Conservation (phyloP, 2,113 vertebrate genomes). For the Paramormyrops kingsleyae region DNA sequence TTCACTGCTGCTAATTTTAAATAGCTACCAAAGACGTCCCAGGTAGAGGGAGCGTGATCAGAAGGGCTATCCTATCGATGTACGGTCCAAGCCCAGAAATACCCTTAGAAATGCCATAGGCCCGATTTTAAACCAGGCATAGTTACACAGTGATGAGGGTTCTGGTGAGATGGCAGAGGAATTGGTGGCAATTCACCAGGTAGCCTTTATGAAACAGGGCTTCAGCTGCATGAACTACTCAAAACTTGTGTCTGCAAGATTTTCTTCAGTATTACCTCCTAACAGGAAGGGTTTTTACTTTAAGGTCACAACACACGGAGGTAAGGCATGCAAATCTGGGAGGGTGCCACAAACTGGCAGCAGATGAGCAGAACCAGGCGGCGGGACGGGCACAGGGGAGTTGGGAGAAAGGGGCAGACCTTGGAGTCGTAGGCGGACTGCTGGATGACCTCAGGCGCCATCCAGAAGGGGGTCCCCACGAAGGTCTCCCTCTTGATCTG, state of each 20-base stretch:
- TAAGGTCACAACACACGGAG: neutral
- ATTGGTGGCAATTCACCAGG: neutral
- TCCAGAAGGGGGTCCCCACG: constrained; percentile 83
- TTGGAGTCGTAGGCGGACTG: constrained; percentile 85
- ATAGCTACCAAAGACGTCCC: neutral
- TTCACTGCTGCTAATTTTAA: neutral
- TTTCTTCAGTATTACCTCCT: neutral
- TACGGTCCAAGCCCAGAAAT: neutral
- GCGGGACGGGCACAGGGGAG: too few species aligned
- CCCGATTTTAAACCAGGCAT: neutral
- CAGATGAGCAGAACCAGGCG: neutral
- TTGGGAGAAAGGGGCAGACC: constrained; percentile 46
- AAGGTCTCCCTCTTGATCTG: constrained; percentile 85
- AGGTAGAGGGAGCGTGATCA: neutral
- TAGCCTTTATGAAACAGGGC: neutral
- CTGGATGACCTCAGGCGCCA: constrained; percentile 85
- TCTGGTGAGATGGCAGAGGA: neutral
- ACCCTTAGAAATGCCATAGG: neutral
- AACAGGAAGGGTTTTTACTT: neutral
- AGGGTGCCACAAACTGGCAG: neutral
- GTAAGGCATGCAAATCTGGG: neutral
- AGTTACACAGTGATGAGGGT: neutral
- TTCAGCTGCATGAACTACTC: neutral
- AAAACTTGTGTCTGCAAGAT: neutral
- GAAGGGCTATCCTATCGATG: neutral